These are phyloP conservation scores for Pycnomerus fuliginosus DNA, from an alignment of 2,888 invertebrate species.

Conservation along the genomic window DNA sequence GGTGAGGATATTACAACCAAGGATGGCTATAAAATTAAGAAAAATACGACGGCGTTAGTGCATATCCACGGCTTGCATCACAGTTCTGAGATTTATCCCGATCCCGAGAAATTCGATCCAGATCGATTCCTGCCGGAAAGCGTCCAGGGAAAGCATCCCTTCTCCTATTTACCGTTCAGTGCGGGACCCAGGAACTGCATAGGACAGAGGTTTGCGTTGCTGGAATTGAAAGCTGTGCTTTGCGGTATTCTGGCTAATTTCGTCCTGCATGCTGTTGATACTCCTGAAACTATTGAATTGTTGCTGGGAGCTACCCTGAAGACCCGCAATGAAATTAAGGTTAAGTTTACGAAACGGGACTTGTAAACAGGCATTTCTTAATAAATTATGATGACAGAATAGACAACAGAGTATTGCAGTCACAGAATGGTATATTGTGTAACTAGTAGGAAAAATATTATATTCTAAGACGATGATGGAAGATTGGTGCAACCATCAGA, in stretches of 20 bases:
- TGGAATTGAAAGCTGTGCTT: conserved; percentile 63
- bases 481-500: too few relatives aligned
- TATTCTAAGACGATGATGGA: too few relatives aligned
- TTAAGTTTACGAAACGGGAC: conserved; percentile 35
- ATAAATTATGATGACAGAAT: too few relatives aligned
- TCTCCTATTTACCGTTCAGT: conserved; percentile 66
- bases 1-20: conserved; percentile 34
- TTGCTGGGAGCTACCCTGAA: conserved; percentile 56
- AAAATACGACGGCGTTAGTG: conserved; percentile 56
- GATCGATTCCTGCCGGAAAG: conserved; percentile 68
- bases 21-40: conserved; percentile 52
- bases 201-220: conserved; percentile 66
- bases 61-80: conserved; percentile 65
- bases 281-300: conserved; percentile 51
- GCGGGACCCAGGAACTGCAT: conserved; percentile 69
- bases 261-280: conserved; percentile 55
- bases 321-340: conserved; percentile 50
- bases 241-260: conserved; percentile 58
- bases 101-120: conserved; percentile 67
- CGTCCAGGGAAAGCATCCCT: conserved; percentile 58
- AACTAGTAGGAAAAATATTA: too few relatives aligned
- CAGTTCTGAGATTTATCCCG: conserved; percentile 61
- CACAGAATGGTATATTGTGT: too few relatives aligned
- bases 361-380: too few relatives aligned
- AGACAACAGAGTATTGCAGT: too few relatives aligned